A percentile compares a stretch with the other conserved stretches of the same genome.
phyloP scores from a whole-genome alignment of 2,797 vertebrate species.

The Poeciliopsis paucimaculata region DNA sequence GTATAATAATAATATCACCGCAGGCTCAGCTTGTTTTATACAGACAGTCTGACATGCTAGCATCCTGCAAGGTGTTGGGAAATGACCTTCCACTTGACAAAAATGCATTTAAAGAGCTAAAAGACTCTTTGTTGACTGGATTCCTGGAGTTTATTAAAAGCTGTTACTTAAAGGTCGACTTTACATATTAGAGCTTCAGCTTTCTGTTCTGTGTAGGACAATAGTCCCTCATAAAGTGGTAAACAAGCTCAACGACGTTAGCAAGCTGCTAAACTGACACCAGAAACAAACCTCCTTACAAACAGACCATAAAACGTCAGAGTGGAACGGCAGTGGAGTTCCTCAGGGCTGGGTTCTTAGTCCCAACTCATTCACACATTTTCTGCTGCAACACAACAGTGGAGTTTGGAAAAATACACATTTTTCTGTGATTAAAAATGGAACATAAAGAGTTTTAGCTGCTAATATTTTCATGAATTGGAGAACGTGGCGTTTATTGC shows the following conservation, averaged over 20 bases:
- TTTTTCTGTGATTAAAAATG: neutral
- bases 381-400: neutral
- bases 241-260: neutral
- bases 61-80: neutral
- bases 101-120: too few relatives aligned
- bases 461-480: too few relatives aligned
- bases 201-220: too few relatives aligned
- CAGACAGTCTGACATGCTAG: neutral
- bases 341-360: neutral
- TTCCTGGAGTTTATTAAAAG: too few relatives aligned
- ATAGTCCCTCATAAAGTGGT: neutral
- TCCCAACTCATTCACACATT: neutral
- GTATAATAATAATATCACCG: neutral
- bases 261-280: neutral
- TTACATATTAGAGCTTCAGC: too few relatives aligned
- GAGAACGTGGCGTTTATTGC: neutral
- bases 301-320: neutral
- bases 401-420: neutral
- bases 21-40: neutral
- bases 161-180: too few relatives aligned
- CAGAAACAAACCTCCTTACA: neutral
- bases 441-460: neutral
- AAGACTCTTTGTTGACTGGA: too few relatives aligned
- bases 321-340: neutral
- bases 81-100: neutral